Evolutionary conservation across 2,888 invertebrate species (phyloP), one percentile per base, ranked within the genome.

Genomic region (Oligia fasciuncula): DNA sequence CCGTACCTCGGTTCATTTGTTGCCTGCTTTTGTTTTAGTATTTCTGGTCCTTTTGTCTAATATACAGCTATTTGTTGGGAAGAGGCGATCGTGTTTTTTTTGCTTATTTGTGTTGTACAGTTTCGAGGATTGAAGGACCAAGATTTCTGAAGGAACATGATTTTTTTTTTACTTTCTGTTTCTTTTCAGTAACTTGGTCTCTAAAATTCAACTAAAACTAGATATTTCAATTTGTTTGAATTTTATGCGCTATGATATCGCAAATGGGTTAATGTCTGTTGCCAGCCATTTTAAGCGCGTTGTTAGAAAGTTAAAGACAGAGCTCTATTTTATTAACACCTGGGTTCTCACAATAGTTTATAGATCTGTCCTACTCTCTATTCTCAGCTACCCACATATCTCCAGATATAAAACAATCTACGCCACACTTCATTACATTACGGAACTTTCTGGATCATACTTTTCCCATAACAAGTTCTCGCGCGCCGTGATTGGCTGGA

Each of bases 401-500:
- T 69, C 73, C 49, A 77, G 74, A 88, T 89, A 88, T 89, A 88
- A 88, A 87, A 88, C 84, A 88, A 89, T 88, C 81, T 84, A 90
- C 73, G 79, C 81, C 85, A 84, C 89, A 88, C 85, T 87, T 89
- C 89, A 89, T 89, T 89, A 89, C 87, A 90, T 89, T 89, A 89
- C 71, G 65, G 85, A 88, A 89, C 90, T 89, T 89, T 90, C 86
- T 77, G 83, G 87, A 87, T 88, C 88, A 89, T 90, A 94, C 93
- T 93, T 95, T 95, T 95, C 94, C 94, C 94, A 94, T 96, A 95
- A 96, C 95, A 95, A 96, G 94, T 96, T 94, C 93, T 93, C 93
- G 93, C 93, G 85, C 86, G 94, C 95, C 95, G 96, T 97, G 97
- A 97, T 97, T 97, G 97, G 97, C 94, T 95, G 93, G 77, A 89